A percentile compares a stretch with the other conserved stretches of the same genome.
These are phyloP conservation scores for Diplolepis rosae DNA, from an alignment of 2,888 invertebrate genomes.

Conservation along the genomic window DNA sequence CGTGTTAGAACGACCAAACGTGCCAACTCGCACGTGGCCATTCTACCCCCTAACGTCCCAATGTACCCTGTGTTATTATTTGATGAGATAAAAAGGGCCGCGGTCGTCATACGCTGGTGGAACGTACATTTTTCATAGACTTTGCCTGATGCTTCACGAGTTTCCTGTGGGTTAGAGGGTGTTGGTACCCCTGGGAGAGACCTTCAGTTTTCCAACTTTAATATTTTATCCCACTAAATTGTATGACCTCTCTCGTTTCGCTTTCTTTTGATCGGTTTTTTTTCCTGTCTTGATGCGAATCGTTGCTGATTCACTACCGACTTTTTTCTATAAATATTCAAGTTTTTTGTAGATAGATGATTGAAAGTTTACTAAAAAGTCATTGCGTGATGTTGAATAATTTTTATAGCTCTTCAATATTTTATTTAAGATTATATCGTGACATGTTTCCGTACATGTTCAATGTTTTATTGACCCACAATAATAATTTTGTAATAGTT, in stretches of 20 bases:
- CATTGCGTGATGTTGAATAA: too few species aligned
- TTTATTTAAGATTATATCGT: too few species aligned
- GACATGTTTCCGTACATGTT: too few species aligned
- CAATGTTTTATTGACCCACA: too few species aligned
- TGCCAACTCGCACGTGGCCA: slow-evolving; percentile 31
- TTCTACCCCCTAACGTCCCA: slow-evolving; percentile 30
- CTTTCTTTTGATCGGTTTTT: slow-evolving; percentile 30
- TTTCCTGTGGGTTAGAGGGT: slow-evolving; percentile 65
- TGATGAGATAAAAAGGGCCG: slow-evolving; percentile 70
- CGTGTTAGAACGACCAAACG: slow-evolving; percentile 29
- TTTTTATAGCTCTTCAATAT: too few species aligned
- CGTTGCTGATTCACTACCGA: too few species aligned
- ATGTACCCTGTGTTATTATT: slow-evolving; percentile 60
- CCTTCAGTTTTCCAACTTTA: slow-evolving; percentile 64
- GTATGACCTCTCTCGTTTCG: slow-evolving; percentile 56
- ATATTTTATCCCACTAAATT: slow-evolving; percentile 71
- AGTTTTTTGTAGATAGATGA: too few species aligned
- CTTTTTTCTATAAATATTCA: too few species aligned
- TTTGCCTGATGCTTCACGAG: slow-evolving; percentile 51
- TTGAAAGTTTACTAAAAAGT: too few species aligned
- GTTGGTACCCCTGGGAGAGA: slow-evolving; percentile 65
- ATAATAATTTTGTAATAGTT: too few species aligned
- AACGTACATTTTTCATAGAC: slow-evolving; percentile 64
- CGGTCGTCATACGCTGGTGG: slow-evolving; percentile 54
- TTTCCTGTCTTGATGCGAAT: too few species aligned